phyloP scores from a whole-genome alignment of 1,140 invertebrate genomes.

The Wiebesia pumilae region DNA sequence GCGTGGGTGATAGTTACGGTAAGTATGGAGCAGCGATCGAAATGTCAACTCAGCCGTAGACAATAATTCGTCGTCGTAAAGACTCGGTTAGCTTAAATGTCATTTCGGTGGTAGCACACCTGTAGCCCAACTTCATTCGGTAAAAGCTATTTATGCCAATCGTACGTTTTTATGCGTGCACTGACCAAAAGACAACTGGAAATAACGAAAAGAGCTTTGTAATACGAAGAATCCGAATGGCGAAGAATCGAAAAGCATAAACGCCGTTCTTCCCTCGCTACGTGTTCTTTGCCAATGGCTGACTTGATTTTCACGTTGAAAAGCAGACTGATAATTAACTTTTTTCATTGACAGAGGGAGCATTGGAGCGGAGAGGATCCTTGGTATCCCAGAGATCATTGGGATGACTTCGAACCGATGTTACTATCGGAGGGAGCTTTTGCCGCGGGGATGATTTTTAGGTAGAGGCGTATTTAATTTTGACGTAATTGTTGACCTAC shows the following conservation, averaged over 20 bases:
- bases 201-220: too few relatives aligned
- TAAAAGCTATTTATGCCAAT: too few relatives aligned
- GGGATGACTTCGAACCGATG: conserved; percentile 96
- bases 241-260: too few relatives aligned
- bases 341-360: conserved; percentile 78
- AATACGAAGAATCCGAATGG: too few relatives aligned
- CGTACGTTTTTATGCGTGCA: too few relatives aligned
- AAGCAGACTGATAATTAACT: background rate
- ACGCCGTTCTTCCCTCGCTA: too few relatives aligned
- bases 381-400: conserved; percentile 89
- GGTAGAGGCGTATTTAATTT: conserved; percentile 68
- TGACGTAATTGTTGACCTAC: background rate
- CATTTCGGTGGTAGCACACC: too few relatives aligned
- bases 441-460: conserved; percentile 96
- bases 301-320: too few relatives aligned
- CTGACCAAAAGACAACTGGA: too few relatives aligned
- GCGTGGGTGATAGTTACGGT: conserved; percentile 88
- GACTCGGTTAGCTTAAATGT: background rate
- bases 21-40: conserved; percentile 52
- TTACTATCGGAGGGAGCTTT: conserved; percentile 94
- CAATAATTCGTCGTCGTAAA: background rate
- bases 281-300: too few relatives aligned
- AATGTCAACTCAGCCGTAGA: background rate
- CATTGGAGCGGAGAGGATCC: conserved; percentile 82
- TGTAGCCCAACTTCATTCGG: too few relatives aligned